Conservation (phyloP, 2,888 invertebrate species). For the Callimorpha dominula region DNA sequence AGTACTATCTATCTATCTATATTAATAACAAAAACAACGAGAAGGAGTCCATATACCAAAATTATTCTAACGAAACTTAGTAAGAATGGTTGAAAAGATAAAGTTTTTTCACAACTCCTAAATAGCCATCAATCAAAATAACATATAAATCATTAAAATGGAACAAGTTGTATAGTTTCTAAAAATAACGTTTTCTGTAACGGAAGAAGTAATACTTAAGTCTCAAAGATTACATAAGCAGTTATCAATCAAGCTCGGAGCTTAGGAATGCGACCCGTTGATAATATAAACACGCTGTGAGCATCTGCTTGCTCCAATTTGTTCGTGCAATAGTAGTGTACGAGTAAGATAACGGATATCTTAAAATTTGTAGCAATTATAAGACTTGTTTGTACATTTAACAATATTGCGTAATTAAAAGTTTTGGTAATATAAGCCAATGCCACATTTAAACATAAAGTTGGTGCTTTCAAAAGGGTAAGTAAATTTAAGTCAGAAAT, state of each 20-base stretch:
- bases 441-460: background rate
- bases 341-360: slow-evolving; percentile 4
- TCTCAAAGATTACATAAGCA: slow-evolving; percentile 35
- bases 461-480: too few relatives aligned
- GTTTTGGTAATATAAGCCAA: background rate
- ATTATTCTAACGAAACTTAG: too few relatives aligned
- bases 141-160: too few relatives aligned
- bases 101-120: too few relatives aligned
- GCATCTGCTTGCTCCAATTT: slow-evolving; percentile 44
- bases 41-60: too few relatives aligned
- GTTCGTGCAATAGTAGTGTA: background rate
- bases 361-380: background rate
- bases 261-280: slow-evolving; percentile 48
- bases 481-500: too few relatives aligned
- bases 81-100: too few relatives aligned
- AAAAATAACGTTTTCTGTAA: background rate
- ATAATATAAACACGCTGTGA: slow-evolving; percentile 32
- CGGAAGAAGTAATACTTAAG: slow-evolving; percentile 15
- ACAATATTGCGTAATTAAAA: background rate
- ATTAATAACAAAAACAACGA: too few relatives aligned
- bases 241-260: slow-evolving; percentile 52
- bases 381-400: background rate
- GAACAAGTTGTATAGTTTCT: too few relatives aligned
- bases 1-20: too few relatives aligned
- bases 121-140: too few relatives aligned